Evolutionary conservation across 2,113 vertebrate species (phyloP).

Genomic region (Malurus alboscapulatus): DNA sequence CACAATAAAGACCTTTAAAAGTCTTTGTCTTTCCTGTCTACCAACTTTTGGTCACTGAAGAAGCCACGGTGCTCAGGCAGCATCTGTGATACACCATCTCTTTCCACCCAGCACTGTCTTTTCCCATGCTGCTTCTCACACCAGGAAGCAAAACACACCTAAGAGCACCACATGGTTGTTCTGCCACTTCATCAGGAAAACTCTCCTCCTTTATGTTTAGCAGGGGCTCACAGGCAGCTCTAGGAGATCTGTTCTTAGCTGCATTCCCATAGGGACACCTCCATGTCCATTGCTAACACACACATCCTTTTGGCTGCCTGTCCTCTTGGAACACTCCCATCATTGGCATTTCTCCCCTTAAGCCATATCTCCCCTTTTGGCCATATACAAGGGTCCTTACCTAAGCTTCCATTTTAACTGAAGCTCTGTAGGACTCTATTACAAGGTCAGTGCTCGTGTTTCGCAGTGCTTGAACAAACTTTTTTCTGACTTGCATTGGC

Average conservation of each 20-base stretch:
- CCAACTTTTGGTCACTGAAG: neutral
- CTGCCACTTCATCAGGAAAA: neutral
- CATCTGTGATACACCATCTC: neutral
- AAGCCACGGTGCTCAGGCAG: neutral
- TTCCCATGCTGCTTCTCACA: neutral
- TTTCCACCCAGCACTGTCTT: neutral
- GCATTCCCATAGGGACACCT: fast-evolving
- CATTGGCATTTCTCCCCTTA: neutral
- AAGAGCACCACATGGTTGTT: neutral
- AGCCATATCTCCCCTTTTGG: neutral
- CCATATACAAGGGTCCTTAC: neutral
- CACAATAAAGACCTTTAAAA: neutral
- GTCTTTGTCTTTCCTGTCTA: neutral
- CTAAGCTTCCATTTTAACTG: neutral
- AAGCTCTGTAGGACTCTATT: neutral
- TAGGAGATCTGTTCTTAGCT: neutral
- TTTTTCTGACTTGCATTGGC: neutral
- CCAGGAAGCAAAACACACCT: neutral
- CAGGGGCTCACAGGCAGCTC: neutral
- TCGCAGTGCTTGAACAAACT: neutral
- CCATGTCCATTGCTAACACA: fast-evolving
- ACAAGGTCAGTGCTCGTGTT: neutral
- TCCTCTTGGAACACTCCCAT: neutral
- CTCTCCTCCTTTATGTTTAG: neutral
- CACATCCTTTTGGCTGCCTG: neutral